Conservation (phyloP, 2,113 vertebrate genomes). For the Parus major region DNA sequence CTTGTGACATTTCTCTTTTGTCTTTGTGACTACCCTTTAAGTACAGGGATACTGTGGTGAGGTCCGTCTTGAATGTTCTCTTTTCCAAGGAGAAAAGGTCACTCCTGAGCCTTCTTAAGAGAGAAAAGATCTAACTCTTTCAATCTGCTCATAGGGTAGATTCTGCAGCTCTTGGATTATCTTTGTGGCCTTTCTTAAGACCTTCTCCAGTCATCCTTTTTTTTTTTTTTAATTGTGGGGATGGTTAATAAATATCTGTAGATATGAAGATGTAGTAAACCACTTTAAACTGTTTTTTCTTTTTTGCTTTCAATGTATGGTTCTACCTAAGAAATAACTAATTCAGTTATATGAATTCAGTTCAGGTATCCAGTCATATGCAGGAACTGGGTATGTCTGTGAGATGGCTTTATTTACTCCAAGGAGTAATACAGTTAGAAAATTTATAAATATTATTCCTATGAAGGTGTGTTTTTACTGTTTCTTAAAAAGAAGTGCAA, state of each 20-base stretch:
- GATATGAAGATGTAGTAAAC: not conserved
- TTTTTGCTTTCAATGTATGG: not conserved
- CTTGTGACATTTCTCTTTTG: not conserved
- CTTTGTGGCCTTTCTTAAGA: not conserved
- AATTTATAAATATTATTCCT: not conserved
- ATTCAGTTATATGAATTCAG: not conserved
- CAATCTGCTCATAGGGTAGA: not conserved
- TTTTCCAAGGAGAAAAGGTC: not conserved
- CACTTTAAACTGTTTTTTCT: not conserved
- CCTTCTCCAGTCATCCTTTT: not conserved
- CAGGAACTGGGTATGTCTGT: not conserved
- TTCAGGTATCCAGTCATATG: not conserved
- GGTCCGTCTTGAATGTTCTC: rapidly evolving
- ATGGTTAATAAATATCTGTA: not conserved
- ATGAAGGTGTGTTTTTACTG: not conserved
- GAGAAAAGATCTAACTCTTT: not conserved
- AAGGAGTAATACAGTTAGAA: not conserved
- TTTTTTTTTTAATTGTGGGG: not conserved
- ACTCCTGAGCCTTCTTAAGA: not conserved
- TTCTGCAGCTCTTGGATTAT: not conserved
- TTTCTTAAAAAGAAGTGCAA: not conserved
- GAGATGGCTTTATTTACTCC: not conserved
- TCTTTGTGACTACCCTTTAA: not conserved
- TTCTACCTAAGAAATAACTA: not conserved
- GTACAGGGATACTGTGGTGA: not conserved